phyloP scores from a whole-genome alignment of 2,888 invertebrate species.

The Gymnosoma rotundatum region DNA sequence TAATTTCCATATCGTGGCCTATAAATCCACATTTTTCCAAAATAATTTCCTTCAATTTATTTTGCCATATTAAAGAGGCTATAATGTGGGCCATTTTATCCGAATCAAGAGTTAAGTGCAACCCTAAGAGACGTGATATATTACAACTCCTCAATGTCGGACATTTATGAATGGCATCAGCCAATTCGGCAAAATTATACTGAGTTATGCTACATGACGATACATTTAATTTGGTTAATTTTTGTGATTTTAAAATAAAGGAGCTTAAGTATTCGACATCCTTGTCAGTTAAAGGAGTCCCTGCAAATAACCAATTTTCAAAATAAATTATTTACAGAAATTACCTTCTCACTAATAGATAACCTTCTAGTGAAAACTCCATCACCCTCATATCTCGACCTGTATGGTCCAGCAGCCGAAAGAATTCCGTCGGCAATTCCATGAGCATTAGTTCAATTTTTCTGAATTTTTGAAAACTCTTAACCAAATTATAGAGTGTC shows the following conservation, averaged over 20 bases:
- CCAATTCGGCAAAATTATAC: slow-evolving; percentile 78
- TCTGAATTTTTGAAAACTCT: slow-evolving; percentile 68
- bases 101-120: slow-evolving; percentile 74
- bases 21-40: slow-evolving; percentile 77
- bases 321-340: background rate
- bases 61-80: slow-evolving; percentile 77
- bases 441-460: slow-evolving; percentile 74
- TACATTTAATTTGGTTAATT: slow-evolving; percentile 73
- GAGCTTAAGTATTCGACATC: slow-evolving; percentile 71
- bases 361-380: slow-evolving; percentile 75
- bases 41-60: slow-evolving; percentile 75
- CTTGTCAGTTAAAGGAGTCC: slow-evolving; percentile 70
- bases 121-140: slow-evolving; percentile 75
- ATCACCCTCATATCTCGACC: slow-evolving; percentile 70
- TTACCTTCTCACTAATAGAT: background rate
- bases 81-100: slow-evolving; percentile 75
- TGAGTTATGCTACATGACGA: slow-evolving; percentile 76
- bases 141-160: slow-evolving; percentile 72
- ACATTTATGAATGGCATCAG: slow-evolving; percentile 80
- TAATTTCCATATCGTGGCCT: slow-evolving; percentile 77
- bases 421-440: slow-evolving; percentile 75
- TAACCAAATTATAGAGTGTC: slow-evolving; percentile 69
- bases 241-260: slow-evolving; percentile 73
- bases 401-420: slow-evolving; percentile 72
- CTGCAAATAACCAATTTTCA: slow-evolving; percentile 56